Percentiles rank a stretch among this genome's conserved stretches.
Conservation (phyloP, 1,140 invertebrate genomes). For the Hyphantria cunea region DNA sequence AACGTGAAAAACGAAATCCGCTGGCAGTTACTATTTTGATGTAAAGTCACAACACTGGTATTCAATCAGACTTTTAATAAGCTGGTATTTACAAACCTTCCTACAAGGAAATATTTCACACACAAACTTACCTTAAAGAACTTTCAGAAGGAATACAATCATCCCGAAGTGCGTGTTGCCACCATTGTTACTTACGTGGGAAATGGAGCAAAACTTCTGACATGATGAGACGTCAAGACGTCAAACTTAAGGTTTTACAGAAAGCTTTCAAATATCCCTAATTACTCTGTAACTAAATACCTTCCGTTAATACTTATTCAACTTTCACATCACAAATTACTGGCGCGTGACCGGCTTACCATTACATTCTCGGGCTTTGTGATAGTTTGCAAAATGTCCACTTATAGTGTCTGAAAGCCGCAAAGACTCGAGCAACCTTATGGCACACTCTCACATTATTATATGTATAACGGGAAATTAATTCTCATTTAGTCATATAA, state of each 20-base stretch:
- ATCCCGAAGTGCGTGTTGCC: no score
- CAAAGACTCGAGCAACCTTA: neutral
- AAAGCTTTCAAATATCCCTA: neutral
- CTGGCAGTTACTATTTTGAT: no score
- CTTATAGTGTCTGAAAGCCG: constrained; percentile 18
- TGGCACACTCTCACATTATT: neutral
- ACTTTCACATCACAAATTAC: constrained; percentile 30
- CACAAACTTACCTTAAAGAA: no score
- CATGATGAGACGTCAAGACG: neutral
- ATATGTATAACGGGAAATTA: no score
- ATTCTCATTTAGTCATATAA: no score
- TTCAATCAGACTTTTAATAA: no score
- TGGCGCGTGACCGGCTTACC: constrained; percentile 15
- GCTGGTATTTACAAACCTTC: no score
- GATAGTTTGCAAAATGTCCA: constrained; percentile 30
- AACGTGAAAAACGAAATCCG: no score
- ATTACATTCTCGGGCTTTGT: constrained; percentile 10
- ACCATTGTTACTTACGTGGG: no score
- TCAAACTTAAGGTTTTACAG: neutral
- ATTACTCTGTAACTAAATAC: constrained; percentile 18
- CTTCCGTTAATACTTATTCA: neutral
- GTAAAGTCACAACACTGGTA: no score
- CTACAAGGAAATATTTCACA: no score
- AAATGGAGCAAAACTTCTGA: neutral
- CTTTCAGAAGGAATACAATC: no score